Percentiles rank a stretch among this genome's conserved stretches.
These are phyloP conservation scores for Aspidoscelis tigris DNA, from an alignment of 2,113 vertebrate genomes.

Conservation along the genomic window DNA sequence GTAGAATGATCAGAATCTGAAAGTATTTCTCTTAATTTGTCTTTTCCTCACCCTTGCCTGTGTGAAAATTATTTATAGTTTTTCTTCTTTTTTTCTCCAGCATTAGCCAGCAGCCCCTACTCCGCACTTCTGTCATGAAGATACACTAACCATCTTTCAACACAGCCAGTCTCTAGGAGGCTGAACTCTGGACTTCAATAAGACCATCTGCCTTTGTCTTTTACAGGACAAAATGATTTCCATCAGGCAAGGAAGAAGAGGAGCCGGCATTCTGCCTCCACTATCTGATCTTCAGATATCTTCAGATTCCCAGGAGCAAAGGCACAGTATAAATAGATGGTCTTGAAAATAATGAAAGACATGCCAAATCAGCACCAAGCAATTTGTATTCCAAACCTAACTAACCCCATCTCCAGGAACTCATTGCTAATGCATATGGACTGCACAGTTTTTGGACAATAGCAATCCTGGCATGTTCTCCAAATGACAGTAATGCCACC, in stretches of 20 bases:
- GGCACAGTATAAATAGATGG: neutral
- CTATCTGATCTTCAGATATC: neutral
- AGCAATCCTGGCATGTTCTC: neutral
- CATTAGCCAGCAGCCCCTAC: neutral
- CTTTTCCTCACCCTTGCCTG: neutral
- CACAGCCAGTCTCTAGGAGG: neutral
- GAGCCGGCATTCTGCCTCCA: conserved; percentile 26
- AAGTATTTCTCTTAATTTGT: neutral
- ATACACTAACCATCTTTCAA: neutral
- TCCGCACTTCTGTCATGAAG: neutral
- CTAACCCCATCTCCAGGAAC: neutral
- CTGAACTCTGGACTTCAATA: neutral
- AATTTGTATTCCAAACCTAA: neutral
- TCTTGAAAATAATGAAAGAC: neutral
- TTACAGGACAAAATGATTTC: conserved; percentile 20
- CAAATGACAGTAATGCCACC: neutral
- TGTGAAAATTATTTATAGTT: neutral
- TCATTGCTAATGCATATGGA: neutral
- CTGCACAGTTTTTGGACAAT: neutral
- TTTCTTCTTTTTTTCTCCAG: neutral
- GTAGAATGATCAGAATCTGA: neutral
- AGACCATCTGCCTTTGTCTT: conserved; percentile 12
- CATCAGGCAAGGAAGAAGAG: neutral
- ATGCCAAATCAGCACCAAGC: conserved; percentile 3
- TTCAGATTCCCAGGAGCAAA: neutral